Evolutionary conservation across 92 coral and sea anemone species (phyloP), one percentile per base, ranked within the genome.

Genomic region (Hydrozoanthus gracilis): DNA sequence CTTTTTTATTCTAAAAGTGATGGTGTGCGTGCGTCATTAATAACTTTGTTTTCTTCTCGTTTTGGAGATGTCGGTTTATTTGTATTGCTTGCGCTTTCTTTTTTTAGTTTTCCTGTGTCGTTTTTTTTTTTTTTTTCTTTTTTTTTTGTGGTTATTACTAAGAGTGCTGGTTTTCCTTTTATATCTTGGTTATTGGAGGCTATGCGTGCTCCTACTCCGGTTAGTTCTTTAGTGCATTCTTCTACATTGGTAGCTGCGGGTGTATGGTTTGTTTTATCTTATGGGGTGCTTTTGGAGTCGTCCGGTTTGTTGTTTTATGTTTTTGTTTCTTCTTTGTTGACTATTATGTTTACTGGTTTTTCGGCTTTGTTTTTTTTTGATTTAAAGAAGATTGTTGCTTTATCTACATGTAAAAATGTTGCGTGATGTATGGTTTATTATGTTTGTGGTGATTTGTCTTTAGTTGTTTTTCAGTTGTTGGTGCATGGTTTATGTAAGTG

Each of bases 311-410:
- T 18, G 7, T 68, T 18, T 68, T 68, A 7, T 68, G 5, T 68
- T 2, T 68, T 17, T 18, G 47, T 68, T 18, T 0, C 3, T 18
- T 68, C 73, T 18, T 4, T 68, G 8, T 0, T 68, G 1, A 68
- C 73, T 18, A 9, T 68, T 4, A 3, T 68, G 17, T 17, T 68
- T 3, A 68, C 73, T 68, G 73, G 47, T 2, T 18, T 68, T 3
- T 68, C 44, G 17, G 46, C 73, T 18, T 68, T 68, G 9, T 68
- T 68, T 68, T 68, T 68, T 68, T 6, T 4, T 3, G 73, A 68
- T 68, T 68, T 68, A 7, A 68, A 68, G 73, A 68, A 68, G 73
- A 5, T 68, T 18, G 73, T 68, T 17, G 73, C 73, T 20, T 20
- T 68, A 12, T 68, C 73, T 3, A 68, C 73, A 1, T 68, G 73